These are phyloP conservation scores for Dinomys branickii DNA, from an alignment of 2,113 vertebrate genomes.

Conservation along the genomic window DNA sequence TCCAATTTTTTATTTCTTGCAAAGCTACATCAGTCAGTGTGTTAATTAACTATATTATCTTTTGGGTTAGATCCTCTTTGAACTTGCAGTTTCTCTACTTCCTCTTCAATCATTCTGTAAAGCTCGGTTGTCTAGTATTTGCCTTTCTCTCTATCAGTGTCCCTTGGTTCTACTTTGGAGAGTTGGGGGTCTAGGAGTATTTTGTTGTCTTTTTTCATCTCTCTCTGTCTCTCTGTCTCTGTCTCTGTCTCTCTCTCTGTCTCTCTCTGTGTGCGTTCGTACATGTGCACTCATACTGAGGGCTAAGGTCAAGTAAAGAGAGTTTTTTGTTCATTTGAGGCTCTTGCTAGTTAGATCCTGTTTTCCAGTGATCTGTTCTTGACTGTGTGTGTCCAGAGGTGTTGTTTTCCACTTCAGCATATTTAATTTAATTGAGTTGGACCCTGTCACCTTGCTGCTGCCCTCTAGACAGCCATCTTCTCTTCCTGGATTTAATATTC, in stretches of 20 bases:
- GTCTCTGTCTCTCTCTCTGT: no score
- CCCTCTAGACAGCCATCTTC: neutral
- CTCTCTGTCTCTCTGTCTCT: no score
- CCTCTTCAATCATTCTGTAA: neutral
- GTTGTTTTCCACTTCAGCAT: neutral
- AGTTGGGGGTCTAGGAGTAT: neutral
- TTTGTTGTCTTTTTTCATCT: neutral
- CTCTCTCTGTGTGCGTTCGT: neutral
- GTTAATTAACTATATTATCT: neutral
- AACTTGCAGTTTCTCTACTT: neutral
- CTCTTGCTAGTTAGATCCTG: neutral
- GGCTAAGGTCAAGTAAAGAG: neutral
- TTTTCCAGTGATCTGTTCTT: neutral
- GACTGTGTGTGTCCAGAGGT: neutral
- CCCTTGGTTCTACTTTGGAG: neutral
- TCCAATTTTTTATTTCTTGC: neutral
- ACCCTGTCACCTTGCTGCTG: neutral
- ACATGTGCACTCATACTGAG: neutral
- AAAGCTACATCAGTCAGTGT: neutral
- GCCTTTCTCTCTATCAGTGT: neutral
- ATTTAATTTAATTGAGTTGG: neutral
- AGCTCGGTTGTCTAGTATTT: neutral
- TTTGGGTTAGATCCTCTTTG: neutral
- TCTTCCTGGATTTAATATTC: neutral
- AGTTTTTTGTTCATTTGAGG: neutral